These are phyloP conservation scores for Tolmerus cingulatus DNA, from an alignment of 2,888 invertebrate species.

Conservation along the genomic window DNA sequence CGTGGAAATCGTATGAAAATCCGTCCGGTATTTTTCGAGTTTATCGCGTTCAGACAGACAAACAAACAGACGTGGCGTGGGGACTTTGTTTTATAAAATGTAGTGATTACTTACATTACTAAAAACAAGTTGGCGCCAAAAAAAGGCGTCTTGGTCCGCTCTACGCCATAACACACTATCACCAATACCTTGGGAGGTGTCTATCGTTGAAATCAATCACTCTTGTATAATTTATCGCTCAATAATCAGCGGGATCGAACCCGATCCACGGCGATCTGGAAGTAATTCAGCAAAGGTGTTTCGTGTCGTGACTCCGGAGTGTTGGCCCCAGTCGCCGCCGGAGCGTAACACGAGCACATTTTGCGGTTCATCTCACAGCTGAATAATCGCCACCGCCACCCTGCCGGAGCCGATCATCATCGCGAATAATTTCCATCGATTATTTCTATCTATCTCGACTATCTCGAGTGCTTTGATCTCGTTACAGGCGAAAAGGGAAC, in stretches of 20 bases:
- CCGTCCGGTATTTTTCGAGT: too few relatives aligned
- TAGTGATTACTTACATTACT: too few relatives aligned
- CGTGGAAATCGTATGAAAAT: too few relatives aligned
- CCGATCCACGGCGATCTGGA: not conserved
- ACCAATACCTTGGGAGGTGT: not conserved
- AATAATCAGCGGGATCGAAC: not conserved
- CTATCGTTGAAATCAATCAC: not conserved
- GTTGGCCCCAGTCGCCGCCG: slow-evolving; percentile 12
- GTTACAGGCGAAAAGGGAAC: not conserved
- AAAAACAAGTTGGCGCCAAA: too few relatives aligned
- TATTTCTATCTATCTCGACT: not conserved
- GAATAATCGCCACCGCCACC: slow-evolving; percentile 18
- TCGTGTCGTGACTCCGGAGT: slow-evolving; percentile 11
- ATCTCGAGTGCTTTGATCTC: slow-evolving; percentile 33
- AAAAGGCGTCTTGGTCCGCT: too few relatives aligned
- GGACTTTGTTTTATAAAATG: too few relatives aligned
- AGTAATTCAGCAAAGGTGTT: not conserved
- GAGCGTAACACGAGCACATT: slow-evolving; percentile 17
- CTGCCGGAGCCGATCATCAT: not conserved
- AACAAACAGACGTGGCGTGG: too few relatives aligned
- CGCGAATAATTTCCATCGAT: slow-evolving; percentile 17
- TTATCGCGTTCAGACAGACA: too few relatives aligned
- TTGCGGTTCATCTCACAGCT: slow-evolving; percentile 26
- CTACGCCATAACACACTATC: not conserved
- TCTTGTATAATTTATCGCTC: not conserved